Base-by-base conservation (phyloP, 1,140 invertebrate genomes). In the Maconellicoccus hirsutus region DNA sequence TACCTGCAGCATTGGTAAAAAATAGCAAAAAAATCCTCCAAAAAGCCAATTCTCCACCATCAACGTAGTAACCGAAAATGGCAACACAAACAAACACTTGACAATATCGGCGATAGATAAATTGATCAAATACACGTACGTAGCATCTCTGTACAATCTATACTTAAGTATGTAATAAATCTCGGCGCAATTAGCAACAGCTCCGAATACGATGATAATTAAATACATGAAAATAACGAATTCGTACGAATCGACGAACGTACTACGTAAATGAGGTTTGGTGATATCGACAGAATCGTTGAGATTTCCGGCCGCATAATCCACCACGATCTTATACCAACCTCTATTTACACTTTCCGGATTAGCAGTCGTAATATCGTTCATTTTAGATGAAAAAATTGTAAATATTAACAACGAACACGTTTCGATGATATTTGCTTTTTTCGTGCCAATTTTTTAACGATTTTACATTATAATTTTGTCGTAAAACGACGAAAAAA, bases 21-120 rank as follows among this genome's bases (percentile, higher is more conserved):
- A 86, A 75, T 85, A 88, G 78, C 89, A 90, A n/a, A 89, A 76
- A 74, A 89, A 86, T 72, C 86, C 84, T 6, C 88, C 88, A 73
- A 89, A 86, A 59, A 89, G 81, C 88, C 88, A 90, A 77, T 90
- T 89, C 74, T 88, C 83, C 38, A 89, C 79, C 1, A 89, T 80
- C 73, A 89, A 79, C 33, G 89, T 86, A 71, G 85, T 84, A 69
- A 90, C 75, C 0, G 87, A 84, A 0, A 89, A 80, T 3, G 88
- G 88, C 73, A 90, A 74, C 7, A 88, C 86, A 70, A 87, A 76
- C 10, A 85, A 75, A 75, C 87, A 87, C 77, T 89, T 87, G 16
- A 89, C 78, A 0, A 89, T 77, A 75, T 89, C 86, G 70, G 87
- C 85, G 19, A 89, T 76, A 0, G 85, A 85, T 74, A 88, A 79